A percentile compares a stretch with the other conserved stretches of the same genome.
Evolutionary conservation across 1,140 invertebrate species (phyloP).

Genomic region (Mercenaria mercenaria): DNA sequence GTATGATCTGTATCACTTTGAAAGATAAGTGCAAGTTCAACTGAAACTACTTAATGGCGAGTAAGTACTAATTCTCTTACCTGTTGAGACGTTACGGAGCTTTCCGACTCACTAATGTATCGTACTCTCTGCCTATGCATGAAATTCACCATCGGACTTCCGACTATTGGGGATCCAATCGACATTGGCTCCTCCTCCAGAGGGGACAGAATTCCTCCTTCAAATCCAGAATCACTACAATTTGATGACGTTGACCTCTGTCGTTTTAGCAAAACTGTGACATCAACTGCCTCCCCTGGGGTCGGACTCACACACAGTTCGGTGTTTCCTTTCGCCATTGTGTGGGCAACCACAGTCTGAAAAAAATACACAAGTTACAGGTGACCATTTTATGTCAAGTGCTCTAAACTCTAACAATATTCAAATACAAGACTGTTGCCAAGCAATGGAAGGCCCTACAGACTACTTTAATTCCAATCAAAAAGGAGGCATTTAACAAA

Average conservation of each 20-base stretch:
- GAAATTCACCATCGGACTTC: neutral
- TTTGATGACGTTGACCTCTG: constrained; percentile 75
- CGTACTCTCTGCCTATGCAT: constrained; percentile 60
- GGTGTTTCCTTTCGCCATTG: constrained; percentile 85
- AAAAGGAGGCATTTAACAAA: too few relatives aligned
- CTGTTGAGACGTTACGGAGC: constrained; percentile 58
- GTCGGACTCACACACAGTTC: constrained; percentile 84
- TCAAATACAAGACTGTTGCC: neutral
- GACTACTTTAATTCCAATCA: too few relatives aligned
- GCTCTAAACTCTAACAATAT: neutral
- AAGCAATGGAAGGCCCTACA: too few relatives aligned
- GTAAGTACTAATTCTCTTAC: neutral
- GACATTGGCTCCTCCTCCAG: constrained; percentile 82
- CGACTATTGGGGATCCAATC: constrained; percentile 42
- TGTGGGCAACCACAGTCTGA: constrained; percentile 68
- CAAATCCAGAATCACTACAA: constrained; percentile 67
- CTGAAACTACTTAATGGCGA: neutral
- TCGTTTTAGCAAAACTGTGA: constrained; percentile 79
- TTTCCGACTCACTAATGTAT: constrained; percentile 81
- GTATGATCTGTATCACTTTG: neutral
- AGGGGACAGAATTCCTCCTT: constrained; percentile 41
- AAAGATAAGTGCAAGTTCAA: neutral
- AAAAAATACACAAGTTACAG: constrained; percentile 10
- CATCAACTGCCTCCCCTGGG: constrained; percentile 77
- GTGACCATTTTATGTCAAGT: too few relatives aligned